These are phyloP conservation scores for Medauroidea extradentata DNA, from an alignment of 1,140 invertebrate species.

Conservation along the genomic window DNA sequence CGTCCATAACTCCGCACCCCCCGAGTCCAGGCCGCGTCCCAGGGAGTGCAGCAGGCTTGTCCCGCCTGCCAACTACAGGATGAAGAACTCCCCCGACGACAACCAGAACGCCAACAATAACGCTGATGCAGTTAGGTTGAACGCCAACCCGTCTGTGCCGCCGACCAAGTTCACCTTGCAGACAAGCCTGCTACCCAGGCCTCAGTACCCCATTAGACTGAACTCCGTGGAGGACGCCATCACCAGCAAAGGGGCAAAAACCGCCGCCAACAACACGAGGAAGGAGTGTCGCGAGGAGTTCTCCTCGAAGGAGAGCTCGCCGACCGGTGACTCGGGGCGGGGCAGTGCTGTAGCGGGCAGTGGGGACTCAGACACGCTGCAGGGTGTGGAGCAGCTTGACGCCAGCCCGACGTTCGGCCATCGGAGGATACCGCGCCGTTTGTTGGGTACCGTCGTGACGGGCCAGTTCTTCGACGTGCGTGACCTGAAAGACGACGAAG, in stretches of 20 bases:
- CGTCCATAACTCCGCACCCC: conserved; percentile 17
- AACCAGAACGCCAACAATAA: conserved; percentile 3
- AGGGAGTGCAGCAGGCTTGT: too few relatives aligned
- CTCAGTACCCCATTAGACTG: conserved; percentile 60
- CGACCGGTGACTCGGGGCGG: conserved; percentile 57
- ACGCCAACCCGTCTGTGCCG: conserved; percentile 17
- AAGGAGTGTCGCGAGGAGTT: conserved; percentile 32
- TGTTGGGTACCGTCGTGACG: conserved; percentile 50
- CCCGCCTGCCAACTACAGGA: not conserved
- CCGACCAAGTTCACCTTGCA: conserved; percentile 64
- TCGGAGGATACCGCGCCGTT: conserved; percentile 32
- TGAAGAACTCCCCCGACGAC: not conserved
- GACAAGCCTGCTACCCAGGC: conserved; percentile 63
- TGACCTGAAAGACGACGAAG: conserved; percentile 53
- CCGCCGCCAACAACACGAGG: conserved; percentile 54
- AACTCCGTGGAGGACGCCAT: conserved; percentile 17
- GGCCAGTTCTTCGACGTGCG: conserved; percentile 56
- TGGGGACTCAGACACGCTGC: conserved; percentile 29
- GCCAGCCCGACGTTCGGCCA: conserved; percentile 19
- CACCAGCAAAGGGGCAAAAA: conserved; percentile 56
- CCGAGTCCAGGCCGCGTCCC: too few relatives aligned
- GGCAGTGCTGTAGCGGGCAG: conserved; percentile 46
- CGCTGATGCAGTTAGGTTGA: conserved; percentile 14
- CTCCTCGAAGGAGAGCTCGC: conserved; percentile 46
- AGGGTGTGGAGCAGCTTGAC: conserved; percentile 39